Conservation (phyloP, 2,888 invertebrate genomes). For the Phytoseiulus persimilis region DNA sequence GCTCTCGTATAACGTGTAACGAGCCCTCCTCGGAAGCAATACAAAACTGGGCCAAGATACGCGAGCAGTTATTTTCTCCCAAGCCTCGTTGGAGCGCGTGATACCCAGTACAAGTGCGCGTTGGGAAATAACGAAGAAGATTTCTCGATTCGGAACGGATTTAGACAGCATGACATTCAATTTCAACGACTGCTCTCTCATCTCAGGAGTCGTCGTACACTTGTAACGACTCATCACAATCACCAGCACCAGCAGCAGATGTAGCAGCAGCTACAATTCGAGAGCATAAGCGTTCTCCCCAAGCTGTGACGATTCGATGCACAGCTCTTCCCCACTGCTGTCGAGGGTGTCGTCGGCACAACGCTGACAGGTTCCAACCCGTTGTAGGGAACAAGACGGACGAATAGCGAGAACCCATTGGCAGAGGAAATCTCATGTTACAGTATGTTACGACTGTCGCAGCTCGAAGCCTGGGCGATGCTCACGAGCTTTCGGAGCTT, state of each 20-base stretch:
- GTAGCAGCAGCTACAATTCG: neutral
- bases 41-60: too few relatives aligned
- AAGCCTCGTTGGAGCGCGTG: neutral
- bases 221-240: neutral
- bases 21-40: too few relatives aligned
- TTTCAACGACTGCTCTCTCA: slow-evolving; percentile 16
- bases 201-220: neutral
- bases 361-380: slow-evolving; percentile 36
- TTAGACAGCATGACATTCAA: neutral
- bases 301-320: slow-evolving; percentile 25
- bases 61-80: too few relatives aligned
- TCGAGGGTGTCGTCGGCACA: slow-evolving; percentile 11
- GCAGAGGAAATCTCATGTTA: slow-evolving; percentile 37
- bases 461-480: neutral
- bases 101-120: neutral
- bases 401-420: neutral
- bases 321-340: neutral
- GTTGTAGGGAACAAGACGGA: neutral
- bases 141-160: slow-evolving; percentile 25
- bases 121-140: neutral
- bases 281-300: neutral
- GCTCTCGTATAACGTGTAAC: too few relatives aligned
- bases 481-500: neutral
- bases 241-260: neutral
- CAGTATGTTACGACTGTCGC: slow-evolving; percentile 22